Evolutionary conservation across 2,888 invertebrate species (phyloP), one percentile per base, ranked within the genome.

Genomic region (Alentia gelatinosa): DNA sequence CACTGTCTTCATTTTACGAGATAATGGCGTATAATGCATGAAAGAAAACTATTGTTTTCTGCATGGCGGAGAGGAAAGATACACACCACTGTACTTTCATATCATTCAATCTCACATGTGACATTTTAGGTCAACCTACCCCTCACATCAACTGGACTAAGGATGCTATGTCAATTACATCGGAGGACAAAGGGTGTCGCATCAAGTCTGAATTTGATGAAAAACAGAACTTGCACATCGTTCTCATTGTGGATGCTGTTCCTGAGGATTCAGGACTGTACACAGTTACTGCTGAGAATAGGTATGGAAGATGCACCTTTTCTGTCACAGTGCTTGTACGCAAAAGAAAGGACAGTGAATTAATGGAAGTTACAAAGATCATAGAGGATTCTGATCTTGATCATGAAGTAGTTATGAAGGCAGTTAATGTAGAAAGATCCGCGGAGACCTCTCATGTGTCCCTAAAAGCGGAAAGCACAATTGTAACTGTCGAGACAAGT

Each of bases 71-170:
- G n/a, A n/a, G n/a, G n/a, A n/a, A n/a, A n/a, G n/a, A n/a, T n/a
- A n/a, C n/a, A n/a, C n/a, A n/a, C n/a, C n/a, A n/a, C n/a, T n/a
- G n/a, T n/a, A n/a, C n/a, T n/a, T n/a, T n/a, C n/a, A n/a, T n/a
- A n/a, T n/a, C n/a, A n/a, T n/a, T n/a, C n/a, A n/a, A n/a, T n/a
- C n/a, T n/a, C n/a, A n/a, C n/a, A n/a, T n/a, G n/a, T n/a, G n/a
- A n/a, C n/a, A n/a, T n/a, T n/a, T n/a, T 40, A 91, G 91, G 91
- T 40, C 37, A 91, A 30, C 92, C 93, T 4, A 74, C 83, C 26
- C 92, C 95, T 4, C 93, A 92, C 23, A 94, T 96, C 63, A 93
- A 93, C 84, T 96, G 96, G 96, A 92, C 92, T 74, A 94, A 94
- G 63, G 93, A 94, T 91, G 94, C 94, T 1, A 88, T 93, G 35